Evolutionary conservation across 2,888 invertebrate genomes (phyloP), one percentile per base, ranked within the genome.

Genomic region (Subacronicta megacephala): DNA sequence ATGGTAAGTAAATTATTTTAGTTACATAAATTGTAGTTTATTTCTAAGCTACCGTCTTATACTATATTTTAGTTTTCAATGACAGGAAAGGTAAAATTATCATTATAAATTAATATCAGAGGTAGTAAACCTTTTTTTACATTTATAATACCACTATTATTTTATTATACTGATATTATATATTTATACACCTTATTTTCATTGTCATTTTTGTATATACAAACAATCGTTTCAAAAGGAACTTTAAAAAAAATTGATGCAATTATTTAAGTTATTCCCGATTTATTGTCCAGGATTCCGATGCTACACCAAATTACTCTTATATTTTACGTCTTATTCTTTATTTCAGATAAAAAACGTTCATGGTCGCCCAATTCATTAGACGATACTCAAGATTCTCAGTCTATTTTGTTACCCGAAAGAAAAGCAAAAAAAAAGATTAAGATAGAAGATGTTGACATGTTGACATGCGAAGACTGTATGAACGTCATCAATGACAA

Each of bases 311-410:
- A 20, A 40, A 40, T 40, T 20, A 13, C 12, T 20, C 35, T n/a
- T 40, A 20, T 40, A 40, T 49, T 49, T 49, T 9, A 49, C 40
- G 40, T 49, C 40, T 40, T 49, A 13, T 49, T 40, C 31, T 40
- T 40, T 49, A 40, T 49, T 51, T 35, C 50, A 51, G 50, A 51
- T 31, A 51, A 41, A 49, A 51, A 51, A 51, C 50, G 50, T 42
- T 35, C 50, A 51, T 51, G 50, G 41, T 51, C 50, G 9, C 35
- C 50, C 42, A 35, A 23, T 51, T 12, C 42, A 51, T 41, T 41
- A 42, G 50, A 51, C 15, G 33, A 51, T 35, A 23, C n/a, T 51
- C 42, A 51, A 51, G 50, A 42, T 51, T 51, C 35, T 40, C 49
- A 42, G 42, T 42, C 51, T 33, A 43, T 43, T 51, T 42, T 51